phyloP scores from a whole-genome alignment of 37 sponge, comb jelly and placozoan species.

The Aphrocallistes beatrix region DNA sequence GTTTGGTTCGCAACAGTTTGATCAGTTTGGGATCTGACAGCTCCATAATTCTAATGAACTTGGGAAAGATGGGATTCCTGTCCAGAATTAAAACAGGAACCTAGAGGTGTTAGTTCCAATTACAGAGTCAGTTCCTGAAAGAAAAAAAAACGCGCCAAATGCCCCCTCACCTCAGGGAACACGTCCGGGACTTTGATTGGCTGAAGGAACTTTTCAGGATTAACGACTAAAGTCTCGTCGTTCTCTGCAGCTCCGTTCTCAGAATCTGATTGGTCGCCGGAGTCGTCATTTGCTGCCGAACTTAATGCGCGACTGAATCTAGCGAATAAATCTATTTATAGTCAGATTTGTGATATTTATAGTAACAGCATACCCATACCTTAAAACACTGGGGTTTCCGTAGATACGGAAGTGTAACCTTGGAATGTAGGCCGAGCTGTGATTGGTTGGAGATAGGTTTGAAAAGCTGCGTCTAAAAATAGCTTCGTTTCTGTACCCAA shows the following conservation, averaged over 20 bases:
- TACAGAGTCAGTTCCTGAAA: too few species aligned
- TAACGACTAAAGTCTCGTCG: background rate
- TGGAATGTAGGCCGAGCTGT: too few species aligned
- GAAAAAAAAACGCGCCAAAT: too few species aligned
- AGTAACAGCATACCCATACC: too few species aligned
- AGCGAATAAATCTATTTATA: too few species aligned
- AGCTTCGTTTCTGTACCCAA: too few species aligned
- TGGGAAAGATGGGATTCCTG: conserved; percentile 76
- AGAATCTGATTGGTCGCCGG: conserved; percentile 3
- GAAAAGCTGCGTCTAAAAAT: too few species aligned
- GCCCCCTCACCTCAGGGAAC: background rate
- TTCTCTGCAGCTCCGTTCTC: background rate
- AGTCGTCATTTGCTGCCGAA: background rate
- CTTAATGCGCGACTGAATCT: background rate
- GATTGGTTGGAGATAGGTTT: too few species aligned
- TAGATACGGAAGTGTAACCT: too few species aligned
- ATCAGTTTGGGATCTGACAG: conserved; percentile 55
- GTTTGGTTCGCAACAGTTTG: conserved; percentile 47
- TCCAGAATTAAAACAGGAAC: conserved; percentile 65
- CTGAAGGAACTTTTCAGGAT: background rate
- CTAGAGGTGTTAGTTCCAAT: conserved; percentile 38
- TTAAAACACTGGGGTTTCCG: too few species aligned
- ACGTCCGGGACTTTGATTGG: background rate
- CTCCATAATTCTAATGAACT: conserved; percentile 86
- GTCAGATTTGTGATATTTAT: too few species aligned